Conservation (phyloP, 2,888 invertebrate genomes). For the Anodontia alba region DNA sequence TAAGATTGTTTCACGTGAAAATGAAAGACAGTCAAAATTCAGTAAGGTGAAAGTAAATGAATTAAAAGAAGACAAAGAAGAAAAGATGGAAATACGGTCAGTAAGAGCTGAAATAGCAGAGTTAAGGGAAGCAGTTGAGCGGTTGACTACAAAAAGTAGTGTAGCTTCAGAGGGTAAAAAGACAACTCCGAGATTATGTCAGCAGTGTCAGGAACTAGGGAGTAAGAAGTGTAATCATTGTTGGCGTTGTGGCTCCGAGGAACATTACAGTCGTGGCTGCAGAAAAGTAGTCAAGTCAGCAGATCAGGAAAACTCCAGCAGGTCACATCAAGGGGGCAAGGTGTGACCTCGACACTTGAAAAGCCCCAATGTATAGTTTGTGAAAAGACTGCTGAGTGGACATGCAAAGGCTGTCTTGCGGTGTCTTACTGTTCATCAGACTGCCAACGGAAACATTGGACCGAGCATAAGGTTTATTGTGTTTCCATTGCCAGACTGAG, state of each 20-base stretch:
- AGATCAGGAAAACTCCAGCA: conserved; percentile 13
- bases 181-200: not conserved
- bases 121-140: not conserved
- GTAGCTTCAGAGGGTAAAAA: not conserved
- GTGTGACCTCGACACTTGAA: not conserved
- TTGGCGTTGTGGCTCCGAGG: conserved; percentile 30
- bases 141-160: not conserved
- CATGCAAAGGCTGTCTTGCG: conserved; percentile 6
- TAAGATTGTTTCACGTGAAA: conserved; percentile 21
- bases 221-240: conserved; percentile 23
- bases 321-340: conserved; percentile 20
- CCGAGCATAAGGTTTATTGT: not conserved
- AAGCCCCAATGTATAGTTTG: conserved; percentile 2
- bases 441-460: not conserved
- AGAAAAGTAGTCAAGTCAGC: not conserved
- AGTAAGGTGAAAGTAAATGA: conserved; percentile 5
- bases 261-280: conserved; percentile 28
- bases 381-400: not conserved
- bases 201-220: not conserved
- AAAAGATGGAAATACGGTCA: too few relatives aligned
- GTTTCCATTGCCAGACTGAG: conserved; percentile 14
- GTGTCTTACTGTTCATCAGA: not conserved
- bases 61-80: not conserved
- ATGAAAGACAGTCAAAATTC: conserved; percentile 19
- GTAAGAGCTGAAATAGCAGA: too few relatives aligned